Base-by-base conservation (phyloP, 23 tunicate species). In the Phallusia fumigata region DNA sequence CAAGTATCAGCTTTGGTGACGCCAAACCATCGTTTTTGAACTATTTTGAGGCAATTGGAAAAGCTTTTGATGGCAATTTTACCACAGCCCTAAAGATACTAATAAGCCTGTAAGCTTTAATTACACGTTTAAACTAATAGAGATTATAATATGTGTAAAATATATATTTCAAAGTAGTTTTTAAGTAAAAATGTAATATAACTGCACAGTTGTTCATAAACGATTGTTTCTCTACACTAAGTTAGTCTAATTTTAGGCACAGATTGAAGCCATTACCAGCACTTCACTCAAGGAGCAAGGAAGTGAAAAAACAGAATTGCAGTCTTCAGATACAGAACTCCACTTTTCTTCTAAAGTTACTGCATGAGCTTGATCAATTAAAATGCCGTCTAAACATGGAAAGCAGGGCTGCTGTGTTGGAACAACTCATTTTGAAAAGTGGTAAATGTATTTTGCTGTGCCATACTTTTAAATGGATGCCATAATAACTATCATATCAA, bases 361-460 rank as follows among this genome's bases (percentile, higher is more conserved):
- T 58, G 69, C 28, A 24, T 58, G 16, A 58, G 16, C 28, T 58
- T 22, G 69, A 58, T 58, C 69, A 58, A 58, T 58, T 58, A 24
- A 58, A 58, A 58, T 6, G 5, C 69, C 8, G 16, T 24, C 69
- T 21, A 6, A 58, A 58, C 16, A 11, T 58, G 28, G 28, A 58
- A 58, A 58, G 69, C 69, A 58, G 69, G 28, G 69, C 69, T 3
- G 26, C 69, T 6, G 26, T 58, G 26, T 58, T 58, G 69, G 69
- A 58, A 58, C 69, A 24, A 21, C 8, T 58, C 16, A 58, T 58
- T 58, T 22, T 58, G 26, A 58, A 58, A 22, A 6, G 28, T 58
- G 69, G 69, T 58, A 24, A 58, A 24, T 58, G 26, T 58, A 58
- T 58, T 51, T 58, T 58, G 69, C 13, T 58, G 69, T 58, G 69